Conservation (phyloP, 2,113 vertebrate species). For the Callospermophilus lateralis region DNA sequence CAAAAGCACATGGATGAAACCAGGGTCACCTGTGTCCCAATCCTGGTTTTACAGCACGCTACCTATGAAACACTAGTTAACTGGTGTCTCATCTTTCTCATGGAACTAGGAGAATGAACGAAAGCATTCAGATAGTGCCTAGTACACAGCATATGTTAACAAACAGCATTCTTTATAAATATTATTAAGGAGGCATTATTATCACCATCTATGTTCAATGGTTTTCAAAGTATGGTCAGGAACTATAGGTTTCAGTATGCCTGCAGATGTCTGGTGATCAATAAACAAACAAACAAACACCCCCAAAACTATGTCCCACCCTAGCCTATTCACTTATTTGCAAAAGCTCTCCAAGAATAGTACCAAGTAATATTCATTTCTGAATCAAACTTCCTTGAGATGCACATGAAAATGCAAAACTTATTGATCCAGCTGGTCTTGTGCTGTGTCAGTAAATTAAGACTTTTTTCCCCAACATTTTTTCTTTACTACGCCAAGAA, state of each 20-base stretch:
- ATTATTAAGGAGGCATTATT: neutral
- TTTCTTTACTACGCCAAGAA: neutral
- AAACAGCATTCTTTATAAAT: slow-evolving; percentile 38
- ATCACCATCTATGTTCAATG: neutral
- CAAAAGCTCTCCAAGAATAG: neutral
- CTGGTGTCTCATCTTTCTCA: neutral
- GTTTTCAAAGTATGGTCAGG: neutral
- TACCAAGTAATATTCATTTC: slow-evolving; percentile 31
- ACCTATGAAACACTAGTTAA: neutral
- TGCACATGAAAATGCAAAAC: slow-evolving; percentile 3
- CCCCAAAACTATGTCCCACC: neutral
- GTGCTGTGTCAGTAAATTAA: neutral
- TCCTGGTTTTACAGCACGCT: neutral
- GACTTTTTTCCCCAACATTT: neutral
- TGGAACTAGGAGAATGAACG: neutral
- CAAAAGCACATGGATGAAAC: neutral
- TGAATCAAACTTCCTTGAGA: slow-evolving; percentile 30
- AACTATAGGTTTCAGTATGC: neutral
- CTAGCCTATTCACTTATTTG: neutral
- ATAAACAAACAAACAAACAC: neutral
- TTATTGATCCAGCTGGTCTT: neutral
- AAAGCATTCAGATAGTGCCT: neutral
- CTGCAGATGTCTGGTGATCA: neutral
- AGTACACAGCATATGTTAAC: neutral
- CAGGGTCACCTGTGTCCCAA: neutral